Percentiles rank a stretch among this genome's conserved stretches.
Conservation (phyloP, 2,797 vertebrate species). For the Emydoidea blandingii region DNA sequence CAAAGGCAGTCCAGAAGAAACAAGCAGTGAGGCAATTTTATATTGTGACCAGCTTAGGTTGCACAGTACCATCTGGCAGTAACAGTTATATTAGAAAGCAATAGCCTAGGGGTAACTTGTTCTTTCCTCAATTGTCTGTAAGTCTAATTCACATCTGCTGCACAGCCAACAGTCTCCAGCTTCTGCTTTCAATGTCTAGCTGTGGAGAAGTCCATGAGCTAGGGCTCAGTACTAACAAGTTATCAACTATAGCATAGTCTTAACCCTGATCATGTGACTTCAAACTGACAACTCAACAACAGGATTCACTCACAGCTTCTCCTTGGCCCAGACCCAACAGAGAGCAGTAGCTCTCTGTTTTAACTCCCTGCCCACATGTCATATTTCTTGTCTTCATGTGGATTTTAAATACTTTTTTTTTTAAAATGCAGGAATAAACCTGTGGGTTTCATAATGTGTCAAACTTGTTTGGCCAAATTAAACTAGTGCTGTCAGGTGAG, state of each 20-base stretch:
- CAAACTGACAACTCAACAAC: not conserved
- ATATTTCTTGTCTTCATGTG: not conserved
- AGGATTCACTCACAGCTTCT: not conserved
- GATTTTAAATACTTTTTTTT: fast-evolving
- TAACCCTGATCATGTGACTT: not conserved
- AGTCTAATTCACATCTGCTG: not conserved
- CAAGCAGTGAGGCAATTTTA: not conserved
- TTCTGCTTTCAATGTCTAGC: not conserved
- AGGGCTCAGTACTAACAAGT: not conserved
- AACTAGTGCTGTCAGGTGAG: not conserved
- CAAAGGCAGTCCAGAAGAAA: not conserved
- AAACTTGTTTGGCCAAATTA: not conserved
- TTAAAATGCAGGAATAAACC: not conserved
- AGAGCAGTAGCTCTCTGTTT: not conserved
- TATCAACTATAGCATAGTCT: not conserved
- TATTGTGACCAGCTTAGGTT: not conserved
- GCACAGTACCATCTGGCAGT: not conserved
- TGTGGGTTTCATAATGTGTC: not conserved
- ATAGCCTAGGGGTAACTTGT: not conserved
- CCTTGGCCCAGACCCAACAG: not conserved
- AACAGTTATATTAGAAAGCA: not conserved
- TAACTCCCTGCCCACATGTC: not conserved
- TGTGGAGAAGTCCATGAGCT: not conserved
- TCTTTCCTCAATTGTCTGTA: not conserved
- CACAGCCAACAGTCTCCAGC: not conserved